Evolutionary conservation across 1,140 invertebrate genomes (phyloP), one percentile per base, ranked within the genome.

Genomic region (Sarcophaga peregrina): DNA sequence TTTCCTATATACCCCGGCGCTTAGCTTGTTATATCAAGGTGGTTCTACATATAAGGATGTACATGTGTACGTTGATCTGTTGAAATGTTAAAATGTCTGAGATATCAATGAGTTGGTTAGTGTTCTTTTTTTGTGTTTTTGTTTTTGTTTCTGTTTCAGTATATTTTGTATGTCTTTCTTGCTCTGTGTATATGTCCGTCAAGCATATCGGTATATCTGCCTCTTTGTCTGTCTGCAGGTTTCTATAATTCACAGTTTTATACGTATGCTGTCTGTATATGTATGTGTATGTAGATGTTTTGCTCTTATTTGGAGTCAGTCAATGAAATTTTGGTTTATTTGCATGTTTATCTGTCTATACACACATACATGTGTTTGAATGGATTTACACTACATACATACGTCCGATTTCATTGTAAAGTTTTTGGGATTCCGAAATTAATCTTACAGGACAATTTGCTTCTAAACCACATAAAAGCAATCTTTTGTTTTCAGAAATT

Each of bases 401-500:
- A 2, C 25, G 25, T 37, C 4, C 25, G 25, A 37, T 37, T 76
- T 76, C 74, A 76, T 76, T 76, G 74, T 76, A 46, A 48, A n/a
- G 74, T 46, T 76, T 58, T 74, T 76, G 47, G 74, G 74, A n/a
- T 48, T n/a, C 17, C 74, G 17, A 76, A 76, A 76, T 76, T 76
- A 76, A 76, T 76, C 74, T 76, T 48, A 17, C 17, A 76, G 74
- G 74, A 76, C 74, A 76, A 76, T 76, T 76, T 76, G 74, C 74
- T 76, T 47, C n/a, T 76, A 48, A 76, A 76, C 74, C 74, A 76
- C 74, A 76, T 76, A 76, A 76, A 76, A 76, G 74, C 74, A 76
- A 48, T 76, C 62, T 68, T 68, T 68, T 20, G 62, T 68, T 68
- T 68, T 68, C 15, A 20, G 17, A 68, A 68, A 68, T 68, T 68